These are phyloP conservation scores for Sebastes iracundus DNA, from an alignment of 2,797 vertebrate genomes.

Conservation along the genomic window DNA sequence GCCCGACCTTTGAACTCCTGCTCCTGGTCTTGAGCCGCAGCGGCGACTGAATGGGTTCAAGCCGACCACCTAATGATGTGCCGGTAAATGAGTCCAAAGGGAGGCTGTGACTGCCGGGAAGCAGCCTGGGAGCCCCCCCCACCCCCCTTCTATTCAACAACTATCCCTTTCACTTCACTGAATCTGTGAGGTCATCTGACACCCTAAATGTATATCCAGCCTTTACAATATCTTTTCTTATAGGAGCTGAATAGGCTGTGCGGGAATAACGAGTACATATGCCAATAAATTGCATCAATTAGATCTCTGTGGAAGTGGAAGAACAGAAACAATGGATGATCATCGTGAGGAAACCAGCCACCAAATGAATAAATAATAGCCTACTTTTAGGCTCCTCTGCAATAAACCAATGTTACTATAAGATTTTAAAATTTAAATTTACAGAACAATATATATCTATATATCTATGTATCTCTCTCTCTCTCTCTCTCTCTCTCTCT, in stretches of 20 bases:
- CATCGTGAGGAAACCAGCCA: not conserved
- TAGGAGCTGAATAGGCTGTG: not conserved
- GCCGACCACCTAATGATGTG: slow-evolving; percentile 56
- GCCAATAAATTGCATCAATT: not conserved
- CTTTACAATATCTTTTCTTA: not conserved
- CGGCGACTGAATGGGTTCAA: slow-evolving; percentile 49
- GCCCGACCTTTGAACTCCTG: slow-evolving; percentile 42
- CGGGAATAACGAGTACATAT: slow-evolving; percentile 5
- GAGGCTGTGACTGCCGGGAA: slow-evolving; percentile 79
- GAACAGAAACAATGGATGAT: not conserved
- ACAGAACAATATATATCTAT: not conserved
- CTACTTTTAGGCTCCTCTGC: not conserved
- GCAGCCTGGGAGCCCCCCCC: slow-evolving; percentile 27
- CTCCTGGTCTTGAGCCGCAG: not conserved
- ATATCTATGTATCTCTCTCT: too few species aligned
- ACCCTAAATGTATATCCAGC: slow-evolving; percentile 50
- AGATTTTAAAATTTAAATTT: not conserved
- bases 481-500: too few species aligned
- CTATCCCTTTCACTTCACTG: slow-evolving; percentile 44
- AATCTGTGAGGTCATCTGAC: slow-evolving; percentile 53
- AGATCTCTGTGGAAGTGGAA: not conserved
- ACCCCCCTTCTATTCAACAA: slow-evolving; percentile 45
- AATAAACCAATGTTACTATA: not conserved
- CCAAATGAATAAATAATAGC: not conserved
- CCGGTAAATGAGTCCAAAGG: slow-evolving; percentile 64